Conservation (phyloP, 2,888 invertebrate genomes). For the Drosophila prostipennis region DNA sequence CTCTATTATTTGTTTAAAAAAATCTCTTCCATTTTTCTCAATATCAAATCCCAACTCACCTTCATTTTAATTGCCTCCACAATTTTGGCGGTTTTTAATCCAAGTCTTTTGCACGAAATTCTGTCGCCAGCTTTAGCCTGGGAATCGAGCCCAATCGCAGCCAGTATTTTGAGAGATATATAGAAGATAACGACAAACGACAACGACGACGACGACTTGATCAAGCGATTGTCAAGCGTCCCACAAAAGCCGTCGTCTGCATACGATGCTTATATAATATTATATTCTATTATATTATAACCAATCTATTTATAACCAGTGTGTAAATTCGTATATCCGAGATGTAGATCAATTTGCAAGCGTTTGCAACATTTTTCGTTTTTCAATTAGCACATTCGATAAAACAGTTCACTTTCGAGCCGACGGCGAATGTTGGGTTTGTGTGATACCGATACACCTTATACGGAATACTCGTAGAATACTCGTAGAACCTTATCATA, state of each 20-base stretch:
- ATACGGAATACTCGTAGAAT: background rate
- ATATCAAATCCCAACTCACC: slow-evolving; percentile 56
- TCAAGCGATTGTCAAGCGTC: slow-evolving; percentile 59
- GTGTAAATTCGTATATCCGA: slow-evolving; percentile 20
- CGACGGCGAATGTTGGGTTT: slow-evolving; percentile 25
- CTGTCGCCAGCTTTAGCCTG: slow-evolving; percentile 56
- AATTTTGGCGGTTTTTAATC: slow-evolving; percentile 83
- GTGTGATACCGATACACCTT: background rate
- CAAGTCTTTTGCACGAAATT: slow-evolving; percentile 70
- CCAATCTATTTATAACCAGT: slow-evolving; percentile 21
- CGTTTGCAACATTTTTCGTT: slow-evolving; percentile 42
- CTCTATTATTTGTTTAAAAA: background rate
- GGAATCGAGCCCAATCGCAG: slow-evolving; percentile 25
- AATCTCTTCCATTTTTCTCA: background rate
- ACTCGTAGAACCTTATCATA: slow-evolving; percentile 53
- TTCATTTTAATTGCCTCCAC: slow-evolving; percentile 84
- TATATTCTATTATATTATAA: slow-evolving; percentile 30
- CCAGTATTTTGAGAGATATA: slow-evolving; percentile 5
- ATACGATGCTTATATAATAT: slow-evolving; percentile 47
- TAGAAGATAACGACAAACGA: background rate
- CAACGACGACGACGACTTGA: slow-evolving; percentile 49
- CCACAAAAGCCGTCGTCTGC: slow-evolving; percentile 37
- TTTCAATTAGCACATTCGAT: slow-evolving; percentile 56
- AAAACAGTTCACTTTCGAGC: slow-evolving; percentile 30
- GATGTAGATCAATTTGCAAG: slow-evolving; percentile 43